Base-by-base conservation (phyloP, 2,797 vertebrate species). In the Platyrinchus mystaceus region DNA sequence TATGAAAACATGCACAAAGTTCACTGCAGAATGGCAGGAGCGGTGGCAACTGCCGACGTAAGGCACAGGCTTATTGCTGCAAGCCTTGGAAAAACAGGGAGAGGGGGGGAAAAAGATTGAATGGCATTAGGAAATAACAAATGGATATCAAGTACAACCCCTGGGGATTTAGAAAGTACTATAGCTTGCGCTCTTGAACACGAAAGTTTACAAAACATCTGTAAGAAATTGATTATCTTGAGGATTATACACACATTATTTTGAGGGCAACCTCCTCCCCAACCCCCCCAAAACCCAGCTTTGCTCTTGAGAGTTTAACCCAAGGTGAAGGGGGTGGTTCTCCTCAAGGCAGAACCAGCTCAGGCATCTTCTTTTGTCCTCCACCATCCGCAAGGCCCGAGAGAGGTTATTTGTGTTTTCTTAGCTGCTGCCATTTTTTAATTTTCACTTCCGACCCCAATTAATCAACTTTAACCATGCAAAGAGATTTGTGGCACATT, bases 391-490 rank as follows among this genome's bases (percentile, higher is more conserved):
- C 56, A 17, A 53, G 70, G 47, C 77, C 84, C 46, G 20, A 32
- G 89, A 94, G 94, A 80, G 30, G 55, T 2, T 9, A 2, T 90
- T 69, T 39, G 58, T 63, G 32, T 21, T 85, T 49, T 52, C 71
- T 49, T 55, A 86, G 75, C 59, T 67, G 84, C 66, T 96, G 85
- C 56, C 50, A 34, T 87, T 91, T 93, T 94, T 88, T 90, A 95
- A 81, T 96, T 96, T 95, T 97, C 96, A 93, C 80, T 96, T 97
- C 90, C n/a, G 2, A 92, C 87, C 87, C 84, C 37, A 92, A 66
- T 95, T 95, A 96, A 96, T 97, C 94, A 94, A 96, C 91, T 89
- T 95, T 91, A 96, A 94, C 92, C 92, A 79, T 77, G 95, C 94
- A 95, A 94, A 90, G 81, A 96, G 86, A 96, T 97, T 91, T 96